phyloP scores from a whole-genome alignment of 2,113 vertebrate genomes.

The Australoheros scitulus region DNA sequence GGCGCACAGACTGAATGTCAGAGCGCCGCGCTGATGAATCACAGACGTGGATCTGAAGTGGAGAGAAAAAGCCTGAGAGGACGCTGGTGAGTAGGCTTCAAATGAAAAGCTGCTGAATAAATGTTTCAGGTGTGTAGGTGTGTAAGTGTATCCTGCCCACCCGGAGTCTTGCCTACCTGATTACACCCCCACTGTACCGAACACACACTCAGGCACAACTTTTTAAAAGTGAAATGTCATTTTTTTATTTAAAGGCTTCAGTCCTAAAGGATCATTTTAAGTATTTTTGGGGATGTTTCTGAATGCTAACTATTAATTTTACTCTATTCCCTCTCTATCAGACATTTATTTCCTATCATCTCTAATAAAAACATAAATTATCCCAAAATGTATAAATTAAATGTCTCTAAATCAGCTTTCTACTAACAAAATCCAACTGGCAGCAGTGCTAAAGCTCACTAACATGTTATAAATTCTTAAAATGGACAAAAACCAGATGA shows the following conservation, averaged over 20 bases:
- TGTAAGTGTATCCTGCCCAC: slow-evolving; percentile 28
- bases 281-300: neutral
- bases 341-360: neutral
- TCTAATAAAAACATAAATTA: neutral
- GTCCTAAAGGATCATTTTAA: neutral
- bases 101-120: slow-evolving; percentile 33
- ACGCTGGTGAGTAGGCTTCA: slow-evolving; percentile 42
- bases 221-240: neutral
- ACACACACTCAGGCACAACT: neutral
- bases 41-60: slow-evolving; percentile 45
- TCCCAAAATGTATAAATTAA: neutral
- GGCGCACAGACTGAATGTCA: slow-evolving; percentile 51
- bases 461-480: neutral
- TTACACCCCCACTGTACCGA: slow-evolving; percentile 21
- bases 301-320: neutral
- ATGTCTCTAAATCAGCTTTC: neutral
- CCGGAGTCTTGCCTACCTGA: slow-evolving; percentile 34
- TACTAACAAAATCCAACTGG: too few relatives aligned
- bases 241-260: neutral
- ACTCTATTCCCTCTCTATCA: neutral
- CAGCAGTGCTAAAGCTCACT: neutral
- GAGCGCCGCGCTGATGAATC: slow-evolving; percentile 62
- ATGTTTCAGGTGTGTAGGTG: slow-evolving; percentile 15
- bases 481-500: neutral
- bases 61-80: slow-evolving; percentile 18